Conservation (phyloP, 1,140 invertebrate species). For the Formica exsecta region DNA sequence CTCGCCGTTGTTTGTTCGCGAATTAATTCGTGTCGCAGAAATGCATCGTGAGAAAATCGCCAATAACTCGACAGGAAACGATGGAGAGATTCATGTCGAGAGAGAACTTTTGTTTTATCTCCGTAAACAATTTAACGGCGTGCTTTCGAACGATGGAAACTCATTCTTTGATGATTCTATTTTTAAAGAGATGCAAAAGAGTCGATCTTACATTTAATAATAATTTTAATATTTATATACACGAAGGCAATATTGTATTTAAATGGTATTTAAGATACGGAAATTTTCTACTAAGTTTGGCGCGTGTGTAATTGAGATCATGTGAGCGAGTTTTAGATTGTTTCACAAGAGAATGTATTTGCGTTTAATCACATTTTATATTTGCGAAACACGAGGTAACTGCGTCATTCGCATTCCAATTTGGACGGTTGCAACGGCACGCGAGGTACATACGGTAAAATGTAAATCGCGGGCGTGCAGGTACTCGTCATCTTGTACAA, state of each 20-base stretch:
- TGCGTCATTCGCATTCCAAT: constrained; percentile 42
- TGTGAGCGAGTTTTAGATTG: background rate
- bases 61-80: background rate
- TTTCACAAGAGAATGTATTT: constrained; percentile 11
- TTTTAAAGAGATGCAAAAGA: background rate
- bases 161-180: background rate
- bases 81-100: background rate
- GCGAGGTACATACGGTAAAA: constrained; percentile 50
- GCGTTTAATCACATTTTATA: constrained; percentile 43
- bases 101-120: constrained; percentile 6
- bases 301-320: background rate
- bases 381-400: background rate
- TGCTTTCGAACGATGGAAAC: background rate
- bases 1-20: constrained; percentile 52
- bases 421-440: constrained; percentile 31
- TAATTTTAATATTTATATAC: background rate
- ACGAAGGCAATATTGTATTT: background rate
- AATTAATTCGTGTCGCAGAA: constrained; percentile 57
- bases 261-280: constrained; percentile 12
- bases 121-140: background rate
- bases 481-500: constrained; percentile 21
- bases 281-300: background rate
- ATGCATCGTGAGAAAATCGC: background rate
- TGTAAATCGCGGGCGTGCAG: background rate
- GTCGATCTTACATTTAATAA: background rate